Evolutionary conservation across 2,113 vertebrate species (phyloP), one percentile per base, ranked within the genome.

Genomic region (Anhinga anhinga): DNA sequence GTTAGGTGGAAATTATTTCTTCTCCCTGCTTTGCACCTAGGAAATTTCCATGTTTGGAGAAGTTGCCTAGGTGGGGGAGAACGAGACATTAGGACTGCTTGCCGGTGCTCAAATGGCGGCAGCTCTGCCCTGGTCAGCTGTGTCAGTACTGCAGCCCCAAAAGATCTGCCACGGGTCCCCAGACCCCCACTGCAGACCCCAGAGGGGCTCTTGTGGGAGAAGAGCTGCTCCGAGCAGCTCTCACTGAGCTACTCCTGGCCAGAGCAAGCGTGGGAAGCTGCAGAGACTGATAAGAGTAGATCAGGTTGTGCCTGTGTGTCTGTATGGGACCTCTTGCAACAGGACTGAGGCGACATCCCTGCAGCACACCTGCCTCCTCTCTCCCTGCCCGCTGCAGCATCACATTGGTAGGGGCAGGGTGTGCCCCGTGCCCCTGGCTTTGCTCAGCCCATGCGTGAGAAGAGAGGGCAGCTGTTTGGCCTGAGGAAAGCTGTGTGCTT

Each of bases 1-100:
- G 91, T 91, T 93, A 93, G 49, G 30, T 42, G n/a, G 78, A 80
- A 93, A 45, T 30, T 72, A 62, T 87, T 93, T 73, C 86, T 91
- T 15, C n/a, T 90, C 79, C 38, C 34, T 47, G 42, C n/a, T 93
- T 23, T 7, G 6, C 5, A 8, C 62, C 62, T 34, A 80, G 66
- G 62, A 95, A 90, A 90, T 77, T 53, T 69, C 56, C 1, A 4
- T 66, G 13, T n/a, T 50, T 0, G 0, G 42, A 22, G 30, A 82
- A 72, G 49, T 91, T 83, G 70, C 30, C 58, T 30, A 0, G 0
- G 2, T 13, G 21, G 21, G 18, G 42, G 38, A 81, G 29, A 19
- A 56, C 0, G 6, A 71, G 18, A 5, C 17, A 16, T 18, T 63
- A 47, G 82, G 38, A 30, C 26, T 23, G 19, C 19, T 71, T 2